These are phyloP conservation scores for Suncus etruscus DNA, from an alignment of 2,113 vertebrate genomes.

Conservation along the genomic window DNA sequence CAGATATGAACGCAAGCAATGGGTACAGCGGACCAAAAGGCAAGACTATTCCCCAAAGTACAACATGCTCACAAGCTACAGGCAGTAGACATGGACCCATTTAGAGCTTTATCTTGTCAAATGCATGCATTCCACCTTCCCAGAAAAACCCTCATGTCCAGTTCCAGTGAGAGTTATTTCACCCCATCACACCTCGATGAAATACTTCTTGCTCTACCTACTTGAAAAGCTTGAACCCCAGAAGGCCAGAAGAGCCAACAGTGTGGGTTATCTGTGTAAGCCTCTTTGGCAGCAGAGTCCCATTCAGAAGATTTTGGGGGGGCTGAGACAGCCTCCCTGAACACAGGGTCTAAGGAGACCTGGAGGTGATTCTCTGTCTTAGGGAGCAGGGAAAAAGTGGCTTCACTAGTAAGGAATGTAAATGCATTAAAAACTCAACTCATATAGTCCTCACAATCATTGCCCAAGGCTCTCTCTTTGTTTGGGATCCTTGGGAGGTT, in stretches of 20 bases:
- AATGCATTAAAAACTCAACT: neutral
- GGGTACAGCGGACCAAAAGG: neutral
- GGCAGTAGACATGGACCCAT: neutral
- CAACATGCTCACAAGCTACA: neutral
- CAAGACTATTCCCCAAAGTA: neutral
- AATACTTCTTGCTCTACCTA: neutral
- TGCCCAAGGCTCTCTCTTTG: too few relatives aligned
- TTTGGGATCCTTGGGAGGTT: too few relatives aligned
- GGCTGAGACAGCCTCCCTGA: neutral
- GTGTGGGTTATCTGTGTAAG: conserved; percentile 49
- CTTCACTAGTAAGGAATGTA: neutral
- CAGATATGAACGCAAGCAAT: neutral
- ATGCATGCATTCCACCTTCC: neutral
- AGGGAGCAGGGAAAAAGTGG: neutral
- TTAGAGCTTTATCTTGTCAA: neutral
- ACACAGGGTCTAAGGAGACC: neutral
- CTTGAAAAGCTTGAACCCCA: neutral
- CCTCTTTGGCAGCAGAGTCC: neutral
- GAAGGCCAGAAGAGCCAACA: conserved; percentile 23
- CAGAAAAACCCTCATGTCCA: neutral
- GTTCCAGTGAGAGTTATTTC: neutral
- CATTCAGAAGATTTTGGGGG: neutral
- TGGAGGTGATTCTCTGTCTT: too few relatives aligned
- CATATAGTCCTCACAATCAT: neutral
- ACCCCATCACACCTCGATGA: conserved; percentile 11